Evolutionary conservation across 2,888 invertebrate genomes (phyloP).

Genomic region (Metopia argyrocephala): DNA sequence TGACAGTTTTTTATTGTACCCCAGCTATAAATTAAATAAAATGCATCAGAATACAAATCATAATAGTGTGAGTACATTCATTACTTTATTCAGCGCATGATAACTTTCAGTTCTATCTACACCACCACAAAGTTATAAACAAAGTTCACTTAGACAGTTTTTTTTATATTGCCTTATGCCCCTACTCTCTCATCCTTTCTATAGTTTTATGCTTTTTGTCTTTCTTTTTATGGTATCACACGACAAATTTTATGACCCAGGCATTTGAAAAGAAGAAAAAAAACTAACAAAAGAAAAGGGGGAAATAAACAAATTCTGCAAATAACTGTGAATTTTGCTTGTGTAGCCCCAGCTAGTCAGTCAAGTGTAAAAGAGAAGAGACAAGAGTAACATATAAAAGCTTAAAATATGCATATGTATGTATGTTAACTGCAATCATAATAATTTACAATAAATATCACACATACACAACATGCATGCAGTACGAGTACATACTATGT

Average conservation of each 20-base stretch:
- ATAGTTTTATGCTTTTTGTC: background rate
- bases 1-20: conserved; percentile 42
- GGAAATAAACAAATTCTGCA: background rate
- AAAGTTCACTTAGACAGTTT: background rate
- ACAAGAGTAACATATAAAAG: too few relatives aligned
- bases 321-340: background rate
- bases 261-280: background rate
- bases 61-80: too few relatives aligned
- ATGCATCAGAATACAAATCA: conserved; percentile 50
- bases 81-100: background rate
- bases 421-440: background rate
- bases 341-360: background rate
- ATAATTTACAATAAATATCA: background rate
- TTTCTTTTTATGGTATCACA: background rate
- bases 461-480: background rate
- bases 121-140: background rate
- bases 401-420: too few relatives aligned
- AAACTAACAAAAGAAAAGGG: background rate
- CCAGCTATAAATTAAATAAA: conserved; percentile 60
- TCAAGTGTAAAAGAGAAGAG: background rate
- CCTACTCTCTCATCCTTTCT: background rate
- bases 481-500: background rate
- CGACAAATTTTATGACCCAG: background rate
- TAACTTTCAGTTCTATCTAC: background rate
- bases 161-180: too few relatives aligned